These are phyloP conservation scores for Synanceia verrucosa DNA, from an alignment of 2,797 vertebrate genomes.

Conservation along the genomic window DNA sequence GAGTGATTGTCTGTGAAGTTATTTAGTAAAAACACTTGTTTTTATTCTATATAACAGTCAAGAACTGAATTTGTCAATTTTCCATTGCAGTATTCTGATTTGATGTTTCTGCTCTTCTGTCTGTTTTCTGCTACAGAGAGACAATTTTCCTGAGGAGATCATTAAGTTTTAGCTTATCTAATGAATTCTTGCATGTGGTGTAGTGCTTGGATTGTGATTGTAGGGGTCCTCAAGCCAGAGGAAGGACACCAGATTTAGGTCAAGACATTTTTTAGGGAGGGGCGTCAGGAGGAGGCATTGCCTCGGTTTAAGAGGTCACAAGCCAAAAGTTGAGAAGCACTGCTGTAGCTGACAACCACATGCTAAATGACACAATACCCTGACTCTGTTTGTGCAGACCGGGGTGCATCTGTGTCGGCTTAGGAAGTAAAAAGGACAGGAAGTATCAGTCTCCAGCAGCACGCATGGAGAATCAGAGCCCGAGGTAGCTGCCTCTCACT, in stretches of 20 bases:
- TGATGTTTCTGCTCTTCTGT: neutral
- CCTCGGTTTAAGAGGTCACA: constrained; percentile 18
- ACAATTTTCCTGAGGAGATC: neutral
- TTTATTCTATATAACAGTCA: neutral
- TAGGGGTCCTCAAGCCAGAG: neutral
- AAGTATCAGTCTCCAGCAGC: constrained; percentile 45
- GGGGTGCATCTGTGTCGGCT: constrained; percentile 36
- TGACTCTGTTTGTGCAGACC: constrained; percentile 35
- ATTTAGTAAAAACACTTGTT: too few relatives aligned
- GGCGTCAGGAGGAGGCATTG: neutral
- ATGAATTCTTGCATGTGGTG: constrained; percentile 15
- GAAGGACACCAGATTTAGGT: constrained; percentile 5
- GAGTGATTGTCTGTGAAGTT: too few relatives aligned
- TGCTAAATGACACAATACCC: constrained; percentile 51
- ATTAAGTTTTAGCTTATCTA: constrained; percentile 21
- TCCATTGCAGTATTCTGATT: neutral
- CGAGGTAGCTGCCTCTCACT: constrained; percentile 35
- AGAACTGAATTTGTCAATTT: neutral
- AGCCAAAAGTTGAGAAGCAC: neutral
- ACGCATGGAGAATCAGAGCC: constrained; percentile 48
- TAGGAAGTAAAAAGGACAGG: constrained; percentile 29
- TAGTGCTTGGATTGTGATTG: neutral
- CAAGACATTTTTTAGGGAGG: neutral
- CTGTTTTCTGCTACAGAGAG: neutral
- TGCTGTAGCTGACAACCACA: constrained; percentile 23